Conservation (phyloP, 2,888 invertebrate species). For the Agriopis aurantiaria region DNA sequence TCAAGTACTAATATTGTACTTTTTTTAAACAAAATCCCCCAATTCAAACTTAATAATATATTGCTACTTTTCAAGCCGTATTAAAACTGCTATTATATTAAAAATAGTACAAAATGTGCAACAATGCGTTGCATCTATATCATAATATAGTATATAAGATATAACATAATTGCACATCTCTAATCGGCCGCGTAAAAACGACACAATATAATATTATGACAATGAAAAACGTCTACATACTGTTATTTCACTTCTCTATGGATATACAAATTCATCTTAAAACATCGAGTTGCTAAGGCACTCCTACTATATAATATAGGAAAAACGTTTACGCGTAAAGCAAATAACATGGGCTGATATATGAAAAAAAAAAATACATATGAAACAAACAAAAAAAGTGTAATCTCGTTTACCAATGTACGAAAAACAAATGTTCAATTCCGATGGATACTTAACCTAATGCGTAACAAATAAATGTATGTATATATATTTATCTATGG, state of each 20-base stretch:
- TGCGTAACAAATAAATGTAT: slow-evolving; percentile 80
- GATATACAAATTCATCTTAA: slow-evolving; percentile 73
- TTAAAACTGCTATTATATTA: slow-evolving; percentile 60
- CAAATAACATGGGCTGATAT: slow-evolving; percentile 59
- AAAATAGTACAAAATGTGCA: slow-evolving; percentile 62
- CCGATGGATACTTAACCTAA: slow-evolving; percentile 78
- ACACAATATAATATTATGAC: slow-evolving; percentile 51
- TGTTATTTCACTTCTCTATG: slow-evolving; percentile 39
- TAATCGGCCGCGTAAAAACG: slow-evolving; percentile 49
- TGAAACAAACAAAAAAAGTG: slow-evolving; percentile 58
- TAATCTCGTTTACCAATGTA: slow-evolving; percentile 77
- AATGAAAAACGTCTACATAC: slow-evolving; percentile 45
- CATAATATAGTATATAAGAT: slow-evolving; percentile 48
- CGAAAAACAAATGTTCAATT: slow-evolving; percentile 76
- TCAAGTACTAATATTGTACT: slow-evolving; percentile 59
- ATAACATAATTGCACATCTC: slow-evolving; percentile 50
- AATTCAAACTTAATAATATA: slow-evolving; percentile 55
- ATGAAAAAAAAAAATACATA: slow-evolving; percentile 34
- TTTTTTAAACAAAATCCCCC: slow-evolving; percentile 47
- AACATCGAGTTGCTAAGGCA: slow-evolving; percentile 85
- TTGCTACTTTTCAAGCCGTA: slow-evolving; percentile 54
- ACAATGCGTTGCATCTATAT: slow-evolving; percentile 48
- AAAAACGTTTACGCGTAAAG: slow-evolving; percentile 73
- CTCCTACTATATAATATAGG: slow-evolving; percentile 79
- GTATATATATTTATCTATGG: slow-evolving; percentile 76